These are phyloP conservation scores for Eubasilissa splendida DNA, from an alignment of 2,888 invertebrate genomes.

Conservation along the genomic window DNA sequence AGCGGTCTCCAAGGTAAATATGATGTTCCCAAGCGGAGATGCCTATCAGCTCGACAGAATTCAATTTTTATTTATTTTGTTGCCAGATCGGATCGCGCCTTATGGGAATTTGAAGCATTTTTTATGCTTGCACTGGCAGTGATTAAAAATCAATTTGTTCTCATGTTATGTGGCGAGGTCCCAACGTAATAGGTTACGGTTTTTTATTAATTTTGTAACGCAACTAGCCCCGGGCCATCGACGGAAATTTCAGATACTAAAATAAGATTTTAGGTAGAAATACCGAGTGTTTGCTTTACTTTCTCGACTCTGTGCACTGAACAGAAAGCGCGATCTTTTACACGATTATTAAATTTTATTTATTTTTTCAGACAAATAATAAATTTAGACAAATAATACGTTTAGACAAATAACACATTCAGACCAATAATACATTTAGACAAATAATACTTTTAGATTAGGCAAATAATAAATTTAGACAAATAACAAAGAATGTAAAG, in stretches of 20 bases:
- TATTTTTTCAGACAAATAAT: too few species aligned
- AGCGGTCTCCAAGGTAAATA: background rate
- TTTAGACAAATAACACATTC: too few species aligned
- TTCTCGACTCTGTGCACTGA: background rate
- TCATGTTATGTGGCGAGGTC: constrained; percentile 36
- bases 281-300: constrained; percentile 17
- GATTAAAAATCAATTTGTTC: constrained; percentile 53
- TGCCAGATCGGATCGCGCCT: constrained; percentile 10
- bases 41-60: constrained; percentile 7
- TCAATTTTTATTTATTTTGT: constrained; percentile 29
- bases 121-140: constrained; percentile 25
- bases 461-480: too few species aligned
- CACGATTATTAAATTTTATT: background rate
- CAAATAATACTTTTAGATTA: too few species aligned
- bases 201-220: constrained; percentile 12
- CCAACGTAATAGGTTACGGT: constrained; percentile 16
- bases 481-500: too few species aligned
- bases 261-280: constrained; percentile 8
- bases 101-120: constrained; percentile 17
- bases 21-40: constrained; percentile 19
- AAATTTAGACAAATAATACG: too few species aligned
- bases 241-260: background rate
- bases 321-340: background rate
- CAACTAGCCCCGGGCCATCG: constrained; percentile 20
- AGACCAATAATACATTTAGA: too few species aligned